These are phyloP conservation scores for Calycopis cecrops DNA, from an alignment of 1,140 invertebrate genomes.

Conservation along the genomic window DNA sequence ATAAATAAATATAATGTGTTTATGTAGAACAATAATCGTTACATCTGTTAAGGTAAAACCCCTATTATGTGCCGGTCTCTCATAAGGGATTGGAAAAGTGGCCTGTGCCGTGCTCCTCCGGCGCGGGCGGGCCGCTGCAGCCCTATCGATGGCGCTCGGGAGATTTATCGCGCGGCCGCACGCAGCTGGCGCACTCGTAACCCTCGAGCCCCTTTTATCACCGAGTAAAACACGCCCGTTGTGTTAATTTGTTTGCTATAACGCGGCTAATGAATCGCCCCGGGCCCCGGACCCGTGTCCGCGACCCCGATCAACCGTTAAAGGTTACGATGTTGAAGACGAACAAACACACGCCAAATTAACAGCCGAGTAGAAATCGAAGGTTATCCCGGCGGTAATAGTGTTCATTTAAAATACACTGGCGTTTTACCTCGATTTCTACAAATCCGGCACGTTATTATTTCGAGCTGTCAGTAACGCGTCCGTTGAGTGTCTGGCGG, in stretches of 20 bases:
- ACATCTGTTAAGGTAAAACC: no score
- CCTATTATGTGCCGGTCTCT: not conserved
- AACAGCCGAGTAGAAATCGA: constrained; percentile 20
- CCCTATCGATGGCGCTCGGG: constrained; percentile 35
- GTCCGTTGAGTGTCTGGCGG: not conserved
- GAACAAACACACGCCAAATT: constrained; percentile 64
- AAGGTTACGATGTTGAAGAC: constrained; percentile 55
- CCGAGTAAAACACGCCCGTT: constrained; percentile 62
- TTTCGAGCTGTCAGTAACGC: not conserved
- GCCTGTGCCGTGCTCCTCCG: constrained; percentile 11
- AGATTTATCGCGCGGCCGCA: constrained; percentile 60
- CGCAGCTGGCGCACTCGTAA: constrained; percentile 60
- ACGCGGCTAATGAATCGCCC: constrained; percentile 69
- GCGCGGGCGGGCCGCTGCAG: constrained; percentile 22
- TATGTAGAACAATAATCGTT: no score
- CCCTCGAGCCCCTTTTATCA: constrained; percentile 66
- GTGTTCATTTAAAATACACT: constrained; percentile 8
- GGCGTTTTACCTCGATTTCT: constrained; percentile 8
- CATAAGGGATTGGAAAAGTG: constrained; percentile 12
- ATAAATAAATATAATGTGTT: no score
- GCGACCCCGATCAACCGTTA: constrained; percentile 50
- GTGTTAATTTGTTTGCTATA: constrained; percentile 72
- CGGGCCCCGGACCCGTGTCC: constrained; percentile 56
- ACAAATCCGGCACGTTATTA: constrained; percentile 9
- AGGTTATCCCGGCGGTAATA: not conserved